Conservation (phyloP, 2,797 vertebrate species). For the Acomys russatus region DNA sequence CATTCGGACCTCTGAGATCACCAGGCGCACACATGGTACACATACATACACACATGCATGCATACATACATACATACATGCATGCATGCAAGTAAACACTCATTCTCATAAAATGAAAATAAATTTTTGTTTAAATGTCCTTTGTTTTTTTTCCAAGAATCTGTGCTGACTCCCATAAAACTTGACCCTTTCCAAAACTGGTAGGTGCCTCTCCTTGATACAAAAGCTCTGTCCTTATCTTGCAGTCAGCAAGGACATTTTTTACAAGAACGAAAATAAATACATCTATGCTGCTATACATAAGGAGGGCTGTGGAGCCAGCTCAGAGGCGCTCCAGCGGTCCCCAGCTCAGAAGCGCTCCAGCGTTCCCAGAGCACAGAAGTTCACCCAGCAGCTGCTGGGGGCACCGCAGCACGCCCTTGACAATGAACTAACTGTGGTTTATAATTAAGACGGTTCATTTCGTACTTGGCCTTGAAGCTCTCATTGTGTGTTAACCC, state of each 20-base stretch:
- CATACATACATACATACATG: background rate
- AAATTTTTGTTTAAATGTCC: background rate
- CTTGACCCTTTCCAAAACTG: background rate
- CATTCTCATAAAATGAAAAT: background rate
- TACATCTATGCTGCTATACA: constrained; percentile 52
- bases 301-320: background rate
- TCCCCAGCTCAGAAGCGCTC: background rate
- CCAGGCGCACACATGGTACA: background rate
- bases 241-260: constrained; percentile 50
- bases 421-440: background rate
- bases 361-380: background rate
- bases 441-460: constrained; percentile 56
- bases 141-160: background rate
- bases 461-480: constrained; percentile 11
- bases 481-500: constrained; percentile 49
- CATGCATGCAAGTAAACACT: background rate
- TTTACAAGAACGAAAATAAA: constrained; percentile 75
- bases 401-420: background rate
- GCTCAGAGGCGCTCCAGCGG: too few species aligned
- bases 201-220: constrained; percentile 14
- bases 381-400: background rate
- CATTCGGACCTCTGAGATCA: background rate
- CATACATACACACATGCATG: background rate
- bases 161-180: background rate
- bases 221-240: constrained; percentile 52